Base-by-base conservation (phyloP, 2,888 invertebrate genomes). In the Thymelicus acteon region DNA sequence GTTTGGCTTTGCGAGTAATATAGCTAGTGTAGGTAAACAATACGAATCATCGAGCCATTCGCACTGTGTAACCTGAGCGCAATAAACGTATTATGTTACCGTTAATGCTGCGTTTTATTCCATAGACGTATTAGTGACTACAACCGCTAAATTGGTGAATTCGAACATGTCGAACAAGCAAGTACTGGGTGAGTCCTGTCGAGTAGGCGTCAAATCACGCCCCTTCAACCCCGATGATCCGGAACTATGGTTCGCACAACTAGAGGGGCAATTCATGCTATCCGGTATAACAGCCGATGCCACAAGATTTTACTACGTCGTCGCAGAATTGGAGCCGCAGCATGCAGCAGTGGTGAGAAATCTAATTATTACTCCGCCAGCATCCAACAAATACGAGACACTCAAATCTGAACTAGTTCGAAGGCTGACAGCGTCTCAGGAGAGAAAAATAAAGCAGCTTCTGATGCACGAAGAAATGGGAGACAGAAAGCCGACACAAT, bases 401-500 rank as follows among this genome's bases (percentile, higher is more conserved):
- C 12, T 52, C 2, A 52, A 19, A 7, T 6, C 15, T 1, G 52
- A 52, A 52, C 19, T 52, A 2, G 7, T 52, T 6, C 15, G 19
- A 15, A 52, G 19, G 19, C 52, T 52, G 19, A 19, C 52, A 3
- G 52, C 52, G 13, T 67, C 67, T 2, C 40, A 63, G 10, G 72
- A 71, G 60, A 44, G 64, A 12, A 65, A 61, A 47, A n/a, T 72
- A 6, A 65, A 68, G 15, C 73, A 73, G 60, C 62, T 72, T 10
- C 49, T 72, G 7, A 69, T 63, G 40, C 70, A 71, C 39, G 73
- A 73, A 49, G 74, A 72, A 48, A 52, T 74, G n/a, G 75, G 73
- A 4, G 73, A 74, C 39, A 60, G 75, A 7, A 67, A 71, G 39
- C 74, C 73, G 2, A 70, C 72, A 6, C 74, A 74, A 37, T 74